phyloP scores from a whole-genome alignment of 92 coral and sea anemone genomes.

The Palythoa grandis region DNA sequence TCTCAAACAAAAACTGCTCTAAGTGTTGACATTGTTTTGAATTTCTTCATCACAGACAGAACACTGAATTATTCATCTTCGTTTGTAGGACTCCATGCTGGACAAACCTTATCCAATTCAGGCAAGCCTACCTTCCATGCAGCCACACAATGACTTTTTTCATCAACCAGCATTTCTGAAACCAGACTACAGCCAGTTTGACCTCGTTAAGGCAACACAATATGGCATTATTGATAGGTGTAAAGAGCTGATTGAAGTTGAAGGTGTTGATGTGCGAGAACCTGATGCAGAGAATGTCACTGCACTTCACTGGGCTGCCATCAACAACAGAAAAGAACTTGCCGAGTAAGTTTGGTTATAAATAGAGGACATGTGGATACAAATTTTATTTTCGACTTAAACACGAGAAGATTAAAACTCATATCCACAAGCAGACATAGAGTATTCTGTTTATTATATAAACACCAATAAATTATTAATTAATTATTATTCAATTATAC shows the following conservation, averaged over 20 bases:
- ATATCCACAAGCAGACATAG: too few relatives aligned
- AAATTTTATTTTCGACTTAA: too few relatives aligned
- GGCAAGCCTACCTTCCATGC: slow-evolving; percentile 46
- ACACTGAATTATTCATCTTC: neutral
- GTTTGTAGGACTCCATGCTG: slow-evolving; percentile 35
- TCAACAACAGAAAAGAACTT: slow-evolving; percentile 87
- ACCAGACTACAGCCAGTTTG: slow-evolving; percentile 89
- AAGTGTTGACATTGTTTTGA: too few relatives aligned
- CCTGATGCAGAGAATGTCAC: slow-evolving; percentile 94
- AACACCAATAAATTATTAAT: too few relatives aligned
- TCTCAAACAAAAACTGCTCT: too few relatives aligned
- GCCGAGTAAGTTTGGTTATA: slow-evolving; percentile 96
- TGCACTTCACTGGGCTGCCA: slow-evolving; percentile 94
- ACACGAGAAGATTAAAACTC: too few relatives aligned
- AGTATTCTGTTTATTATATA: too few relatives aligned
- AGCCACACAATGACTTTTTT: slow-evolving; percentile 59
- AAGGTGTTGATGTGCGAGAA: slow-evolving; percentile 69
- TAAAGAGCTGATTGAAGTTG: slow-evolving; percentile 80
- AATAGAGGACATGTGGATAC: too few relatives aligned
- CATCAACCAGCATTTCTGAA: slow-evolving; percentile 59
- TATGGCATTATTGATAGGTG: slow-evolving; percentile 85
- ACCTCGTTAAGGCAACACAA: slow-evolving; percentile 85
- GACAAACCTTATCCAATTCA: slow-evolving; percentile 78
- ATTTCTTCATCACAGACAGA: too few relatives aligned
- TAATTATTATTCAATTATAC: too few relatives aligned